A percentile compares a stretch with the other conserved stretches of the same genome.
Conservation (phyloP, 2,888 invertebrate genomes). For the Urechis unicinctus region DNA sequence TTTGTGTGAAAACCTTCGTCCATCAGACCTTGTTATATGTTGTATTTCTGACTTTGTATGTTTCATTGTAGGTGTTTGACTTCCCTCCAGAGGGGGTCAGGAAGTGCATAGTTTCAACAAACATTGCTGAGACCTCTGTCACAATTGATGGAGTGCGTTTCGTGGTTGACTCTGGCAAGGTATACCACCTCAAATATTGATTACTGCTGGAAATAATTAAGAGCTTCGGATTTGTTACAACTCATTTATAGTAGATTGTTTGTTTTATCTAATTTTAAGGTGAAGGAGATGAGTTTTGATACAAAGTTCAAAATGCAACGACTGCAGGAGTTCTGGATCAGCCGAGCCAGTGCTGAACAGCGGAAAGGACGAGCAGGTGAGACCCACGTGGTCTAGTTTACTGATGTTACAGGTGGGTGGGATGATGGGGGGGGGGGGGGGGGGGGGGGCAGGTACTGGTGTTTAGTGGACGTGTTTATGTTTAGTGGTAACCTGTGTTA, state of each 20-base stretch:
- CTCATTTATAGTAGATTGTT: neutral
- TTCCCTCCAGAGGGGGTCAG: slow-evolving; percentile 88
- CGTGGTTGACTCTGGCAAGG: slow-evolving; percentile 94
- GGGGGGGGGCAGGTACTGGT: too few relatives aligned
- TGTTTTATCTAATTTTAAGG: neutral
- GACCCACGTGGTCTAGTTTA: too few relatives aligned
- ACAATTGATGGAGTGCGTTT: slow-evolving; percentile 97
- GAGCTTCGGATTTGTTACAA: neutral
- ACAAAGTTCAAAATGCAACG: slow-evolving; percentile 9
- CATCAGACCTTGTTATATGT: too few relatives aligned
- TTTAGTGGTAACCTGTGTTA: too few relatives aligned
- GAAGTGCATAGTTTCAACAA: slow-evolving; percentile 95
- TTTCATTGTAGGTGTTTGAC: slow-evolving; percentile 68
- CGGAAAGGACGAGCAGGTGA: slow-evolving; percentile 81
- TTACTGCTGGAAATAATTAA: neutral
- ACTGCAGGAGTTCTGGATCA: slow-evolving; percentile 79
- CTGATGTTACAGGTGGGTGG: too few relatives aligned
- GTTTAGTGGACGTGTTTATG: too few relatives aligned
- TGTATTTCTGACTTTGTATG: too few relatives aligned
- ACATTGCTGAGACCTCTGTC: slow-evolving; percentile 97
- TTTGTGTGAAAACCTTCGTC: too few relatives aligned
- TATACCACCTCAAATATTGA: slow-evolving; percentile 46
- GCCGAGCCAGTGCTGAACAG: slow-evolving; percentile 95
- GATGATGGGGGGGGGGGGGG: too few relatives aligned
- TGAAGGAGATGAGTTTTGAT: slow-evolving; percentile 14